These are phyloP conservation scores for Australoheros scitulus DNA, from an alignment of 2,113 vertebrate species.

Conservation along the genomic window DNA sequence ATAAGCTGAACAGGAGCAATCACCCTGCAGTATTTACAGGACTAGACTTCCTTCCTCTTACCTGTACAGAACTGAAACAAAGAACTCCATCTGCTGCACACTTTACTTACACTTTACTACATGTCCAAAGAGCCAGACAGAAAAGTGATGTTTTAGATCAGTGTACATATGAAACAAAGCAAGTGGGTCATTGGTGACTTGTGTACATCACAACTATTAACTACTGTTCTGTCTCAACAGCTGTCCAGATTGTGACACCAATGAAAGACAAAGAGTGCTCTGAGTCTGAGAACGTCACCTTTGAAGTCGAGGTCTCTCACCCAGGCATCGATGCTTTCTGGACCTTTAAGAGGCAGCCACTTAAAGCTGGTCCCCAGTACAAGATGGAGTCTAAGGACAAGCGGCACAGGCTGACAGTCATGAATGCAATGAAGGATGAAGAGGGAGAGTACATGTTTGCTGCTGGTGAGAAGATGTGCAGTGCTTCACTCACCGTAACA, in stretches of 20 bases:
- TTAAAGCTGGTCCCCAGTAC: slow-evolving; percentile 87
- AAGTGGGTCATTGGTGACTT: neutral
- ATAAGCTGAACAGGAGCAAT: neutral
- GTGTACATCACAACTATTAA: too few relatives aligned
- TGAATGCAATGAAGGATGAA: slow-evolving; percentile 96
- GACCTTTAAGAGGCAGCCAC: slow-evolving; percentile 89
- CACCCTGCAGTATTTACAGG: neutral
- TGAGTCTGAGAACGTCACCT: slow-evolving; percentile 93
- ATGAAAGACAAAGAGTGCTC: slow-evolving; percentile 90
- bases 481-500: slow-evolving; percentile 89
- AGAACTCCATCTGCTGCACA: neutral
- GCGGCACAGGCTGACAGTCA: slow-evolving; percentile 86
- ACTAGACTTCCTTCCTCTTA: neutral
- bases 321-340: slow-evolving; percentile 91
- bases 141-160: too few relatives aligned
- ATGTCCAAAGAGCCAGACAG: neutral
- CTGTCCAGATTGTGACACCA: slow-evolving; percentile 83
- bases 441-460: slow-evolving; percentile 94
- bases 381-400: slow-evolving; percentile 90
- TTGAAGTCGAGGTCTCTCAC: slow-evolving; percentile 94
- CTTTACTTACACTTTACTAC: neutral
- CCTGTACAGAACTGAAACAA: neutral
- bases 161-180: too few relatives aligned
- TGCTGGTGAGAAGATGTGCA: slow-evolving; percentile 93
- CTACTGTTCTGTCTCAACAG: slow-evolving; percentile 28